A percentile compares a stretch with the other conserved stretches of the same genome.
Conservation (phyloP, 2,113 vertebrate genomes). For the Nannospalax galili region DNA sequence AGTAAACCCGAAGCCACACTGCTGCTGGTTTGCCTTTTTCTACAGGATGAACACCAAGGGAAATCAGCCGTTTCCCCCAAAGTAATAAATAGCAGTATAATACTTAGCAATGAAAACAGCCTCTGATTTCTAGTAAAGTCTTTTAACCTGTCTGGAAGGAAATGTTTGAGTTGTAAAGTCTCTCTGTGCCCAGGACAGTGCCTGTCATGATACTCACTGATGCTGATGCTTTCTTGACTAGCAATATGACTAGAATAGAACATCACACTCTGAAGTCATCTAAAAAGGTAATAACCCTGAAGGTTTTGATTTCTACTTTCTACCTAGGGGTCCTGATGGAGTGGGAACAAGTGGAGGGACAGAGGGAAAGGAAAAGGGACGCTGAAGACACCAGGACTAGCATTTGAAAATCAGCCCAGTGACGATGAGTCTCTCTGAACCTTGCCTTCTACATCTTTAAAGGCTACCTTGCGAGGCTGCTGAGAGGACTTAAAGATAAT, state of each 20-base stretch:
- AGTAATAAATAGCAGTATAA: neutral
- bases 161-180: neutral
- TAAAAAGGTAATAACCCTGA: neutral
- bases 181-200: neutral
- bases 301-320: neutral
- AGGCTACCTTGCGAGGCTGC: neutral
- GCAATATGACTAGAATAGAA: neutral
- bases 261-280: neutral
- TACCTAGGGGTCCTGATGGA: neutral
- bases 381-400: neutral
- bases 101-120: neutral
- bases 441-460: neutral
- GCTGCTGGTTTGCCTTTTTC: neutral
- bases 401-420: neutral
- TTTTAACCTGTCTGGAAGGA: neutral
- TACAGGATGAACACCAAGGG: neutral
- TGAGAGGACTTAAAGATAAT: slow-evolving; percentile 16
- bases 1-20: neutral
- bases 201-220: neutral
- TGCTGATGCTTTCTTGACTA: neutral
- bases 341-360: neutral
- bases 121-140: neutral
- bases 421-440: neutral
- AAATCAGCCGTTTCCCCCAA: neutral
- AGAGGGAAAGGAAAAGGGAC: neutral